phyloP scores from a whole-genome alignment of 2,888 invertebrate species.

The Apamea crenata region DNA sequence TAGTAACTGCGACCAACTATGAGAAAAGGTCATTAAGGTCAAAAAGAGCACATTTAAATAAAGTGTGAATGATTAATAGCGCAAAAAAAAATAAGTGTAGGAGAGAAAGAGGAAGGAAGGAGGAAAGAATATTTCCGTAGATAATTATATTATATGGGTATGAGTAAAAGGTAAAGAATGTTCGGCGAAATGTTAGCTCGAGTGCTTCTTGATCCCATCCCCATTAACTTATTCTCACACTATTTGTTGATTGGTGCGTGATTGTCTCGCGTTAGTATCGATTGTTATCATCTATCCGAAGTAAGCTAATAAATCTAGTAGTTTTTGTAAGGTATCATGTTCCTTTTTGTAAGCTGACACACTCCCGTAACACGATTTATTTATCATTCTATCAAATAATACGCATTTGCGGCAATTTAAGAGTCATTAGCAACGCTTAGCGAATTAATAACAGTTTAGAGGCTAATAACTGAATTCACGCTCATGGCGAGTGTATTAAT shows the following conservation, averaged over 20 bases:
- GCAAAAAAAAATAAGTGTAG: no score
- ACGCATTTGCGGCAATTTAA: conserved; percentile 65
- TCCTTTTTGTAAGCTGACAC: conserved; percentile 54
- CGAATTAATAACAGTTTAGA: conserved; percentile 62
- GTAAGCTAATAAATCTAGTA: conserved; percentile 58
- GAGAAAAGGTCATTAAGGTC: neutral
- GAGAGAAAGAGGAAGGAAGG: no score
- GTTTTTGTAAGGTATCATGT: conserved; percentile 58
- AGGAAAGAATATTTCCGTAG: neutral
- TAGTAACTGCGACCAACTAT: neutral
- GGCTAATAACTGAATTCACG: conserved; percentile 64
- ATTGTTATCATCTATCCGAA: conserved; percentile 61
- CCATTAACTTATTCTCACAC: conserved; percentile 76
- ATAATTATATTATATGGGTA: neutral
- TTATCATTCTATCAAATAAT: conserved; percentile 62
- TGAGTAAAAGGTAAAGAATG: conserved; percentile 2
- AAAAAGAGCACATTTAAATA: neutral
- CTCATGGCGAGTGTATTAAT: conserved; percentile 61
- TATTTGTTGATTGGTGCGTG: conserved; percentile 76
- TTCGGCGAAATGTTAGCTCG: conserved; percentile 1
- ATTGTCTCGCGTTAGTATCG: conserved; percentile 75
- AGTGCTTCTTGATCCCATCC: conserved; percentile 30
- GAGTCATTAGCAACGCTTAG: conserved; percentile 66
- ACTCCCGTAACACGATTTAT: conserved; percentile 64
- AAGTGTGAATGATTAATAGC: no score